phyloP scores from a whole-genome alignment of 2,113 vertebrate genomes.

The Ctenodactylus gundi region DNA sequence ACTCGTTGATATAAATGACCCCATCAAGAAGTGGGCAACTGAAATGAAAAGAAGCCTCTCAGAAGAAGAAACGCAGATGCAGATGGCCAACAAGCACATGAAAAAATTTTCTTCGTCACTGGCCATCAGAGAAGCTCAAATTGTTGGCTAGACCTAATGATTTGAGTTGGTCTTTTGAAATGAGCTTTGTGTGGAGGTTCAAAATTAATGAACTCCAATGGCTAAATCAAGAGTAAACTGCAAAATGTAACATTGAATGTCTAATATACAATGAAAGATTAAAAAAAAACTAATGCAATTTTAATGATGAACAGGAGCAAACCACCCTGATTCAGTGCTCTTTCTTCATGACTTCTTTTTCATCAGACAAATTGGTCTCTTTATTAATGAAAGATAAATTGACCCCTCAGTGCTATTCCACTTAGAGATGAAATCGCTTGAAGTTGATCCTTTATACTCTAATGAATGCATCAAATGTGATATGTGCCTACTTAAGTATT shows the following conservation, averaged over 20 bases:
- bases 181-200: background rate
- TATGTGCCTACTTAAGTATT: background rate
- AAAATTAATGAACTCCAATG: background rate
- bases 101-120: no score
- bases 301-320: background rate
- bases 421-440: background rate
- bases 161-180: background rate
- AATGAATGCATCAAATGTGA: slow-evolving; percentile 11
- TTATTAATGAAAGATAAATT: background rate
- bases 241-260: background rate
- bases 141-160: background rate
- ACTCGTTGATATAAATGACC: no score
- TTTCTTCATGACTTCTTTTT: background rate
- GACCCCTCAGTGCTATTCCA: background rate
- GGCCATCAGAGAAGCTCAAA: no score
- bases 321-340: background rate
- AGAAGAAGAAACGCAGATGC: no score
- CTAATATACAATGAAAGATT: background rate
- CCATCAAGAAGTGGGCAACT: no score
- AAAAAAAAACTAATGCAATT: background rate
- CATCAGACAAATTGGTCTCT: background rate
- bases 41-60: no score
- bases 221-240: background rate
- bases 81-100: no score
- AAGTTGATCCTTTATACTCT: background rate